Evolutionary conservation across 1,140 invertebrate genomes (phyloP), one percentile per base, ranked within the genome.

Genomic region (Vollenhovia emeryi): DNA sequence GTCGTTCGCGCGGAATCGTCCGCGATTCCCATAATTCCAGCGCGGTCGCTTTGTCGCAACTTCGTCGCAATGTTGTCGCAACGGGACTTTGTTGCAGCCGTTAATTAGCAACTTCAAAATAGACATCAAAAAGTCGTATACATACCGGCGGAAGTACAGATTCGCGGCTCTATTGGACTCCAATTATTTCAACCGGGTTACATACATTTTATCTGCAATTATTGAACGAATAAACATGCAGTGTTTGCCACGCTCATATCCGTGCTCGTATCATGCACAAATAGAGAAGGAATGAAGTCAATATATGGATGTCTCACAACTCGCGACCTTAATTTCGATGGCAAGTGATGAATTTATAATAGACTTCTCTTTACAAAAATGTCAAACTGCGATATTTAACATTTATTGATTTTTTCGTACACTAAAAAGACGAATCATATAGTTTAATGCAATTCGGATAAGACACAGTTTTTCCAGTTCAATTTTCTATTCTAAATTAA

Each of bases 31-130:
- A 73, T 82, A 82, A 82, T 82, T 82, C 66, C 78, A 57, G 8
- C 66, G 66, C 66, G 66, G 66, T 73, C 36, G 78, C 78, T 82
- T 82, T 82, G 78, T 82, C 78, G 52, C 50, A 82, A 82, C 78
- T 82, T 82, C 36, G 55, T 82, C 78, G 78, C 66, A 73, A 71
- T 57, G 78, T 80, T 71, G 78, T 55, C 64, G 64, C 48, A 43
- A 50, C 36, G 18, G 40, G 50, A 80, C 78, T 82, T 82, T 82
- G 78, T 82, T 57, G 40, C 78, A 57, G 40, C 66, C 68, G 66
- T 82, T 82, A 82, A 82, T 82, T 82, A 71, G 78, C 66, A 57
- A 73, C 50, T 40, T 13, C 50, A 68, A 82, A 71, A 57, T 57
- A 82, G 50, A 71, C 24, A 52, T 57, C 66, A 68, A 82, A 82